phyloP scores from a whole-genome alignment of 1,140 invertebrate genomes.

The Heterodera carotae region DNA sequence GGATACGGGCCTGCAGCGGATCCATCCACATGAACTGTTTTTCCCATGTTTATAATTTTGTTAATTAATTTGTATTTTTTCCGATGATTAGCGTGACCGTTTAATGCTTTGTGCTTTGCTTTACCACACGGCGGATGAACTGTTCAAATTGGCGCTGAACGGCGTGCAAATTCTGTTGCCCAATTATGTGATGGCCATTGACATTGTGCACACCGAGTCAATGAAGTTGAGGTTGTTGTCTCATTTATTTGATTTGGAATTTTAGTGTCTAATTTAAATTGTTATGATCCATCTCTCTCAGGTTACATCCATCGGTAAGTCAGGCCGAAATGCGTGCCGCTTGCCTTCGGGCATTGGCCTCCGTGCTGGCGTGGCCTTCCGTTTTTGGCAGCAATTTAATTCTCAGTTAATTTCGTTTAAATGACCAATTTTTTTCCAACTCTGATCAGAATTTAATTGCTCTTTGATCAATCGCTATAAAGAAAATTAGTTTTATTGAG shows the following conservation, averaged over 20 bases:
- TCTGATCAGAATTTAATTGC: no score
- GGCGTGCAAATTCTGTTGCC: constrained; percentile 88
- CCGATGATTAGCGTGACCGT: constrained; percentile 49
- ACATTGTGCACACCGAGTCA: constrained; percentile 80
- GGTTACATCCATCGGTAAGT: constrained; percentile 61
- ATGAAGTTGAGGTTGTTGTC: constrained; percentile 67
- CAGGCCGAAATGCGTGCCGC: constrained; percentile 61
- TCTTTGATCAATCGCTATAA: no score
- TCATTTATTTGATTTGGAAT: constrained; percentile 36
- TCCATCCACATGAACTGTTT: no score
- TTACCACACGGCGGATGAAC: constrained; percentile 68
- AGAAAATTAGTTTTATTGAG: no score
- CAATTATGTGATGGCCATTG: constrained; percentile 82
- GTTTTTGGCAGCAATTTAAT: constrained; percentile 51
- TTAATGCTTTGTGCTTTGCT: constrained; percentile 62
- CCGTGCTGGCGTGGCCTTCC: constrained; percentile 62
- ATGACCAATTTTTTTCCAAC: constrained; percentile 6
- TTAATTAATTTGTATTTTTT: no score
- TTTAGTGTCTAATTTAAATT: constrained; percentile 26
- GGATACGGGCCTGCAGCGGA: no score
- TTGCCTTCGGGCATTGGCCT: constrained; percentile 53
- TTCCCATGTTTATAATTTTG: no score
- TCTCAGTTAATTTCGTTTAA: constrained; percentile 23
- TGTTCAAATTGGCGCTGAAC: constrained; percentile 85
- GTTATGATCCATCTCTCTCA: no score